phyloP scores from a whole-genome alignment of 2,888 invertebrate genomes.

The Machimus atricapillus region DNA sequence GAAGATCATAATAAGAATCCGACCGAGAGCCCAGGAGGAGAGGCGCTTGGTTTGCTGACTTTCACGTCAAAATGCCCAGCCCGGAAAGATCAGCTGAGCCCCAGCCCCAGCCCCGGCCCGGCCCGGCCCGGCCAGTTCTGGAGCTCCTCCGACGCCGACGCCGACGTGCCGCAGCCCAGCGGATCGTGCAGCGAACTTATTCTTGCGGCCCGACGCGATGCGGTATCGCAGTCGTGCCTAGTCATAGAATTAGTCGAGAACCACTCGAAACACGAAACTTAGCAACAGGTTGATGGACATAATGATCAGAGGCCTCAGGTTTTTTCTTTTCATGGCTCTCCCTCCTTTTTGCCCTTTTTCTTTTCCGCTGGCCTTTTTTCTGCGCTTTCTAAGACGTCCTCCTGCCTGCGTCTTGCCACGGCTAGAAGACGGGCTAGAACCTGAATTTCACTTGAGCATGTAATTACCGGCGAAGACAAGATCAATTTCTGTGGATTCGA shows the following conservation, averaged over 20 bases:
- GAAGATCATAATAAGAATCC: background rate
- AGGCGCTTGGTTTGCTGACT: conserved; percentile 15
- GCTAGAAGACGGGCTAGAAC: background rate
- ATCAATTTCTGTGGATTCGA: background rate
- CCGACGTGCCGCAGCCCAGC: background rate
- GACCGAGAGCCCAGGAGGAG: background rate
- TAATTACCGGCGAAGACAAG: conserved; percentile 28
- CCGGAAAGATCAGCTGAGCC: background rate
- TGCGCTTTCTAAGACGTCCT: background rate
- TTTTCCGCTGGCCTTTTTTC: background rate
- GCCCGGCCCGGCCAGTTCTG: background rate
- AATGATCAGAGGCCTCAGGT: conserved; percentile 21
- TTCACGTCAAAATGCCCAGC: conserved; percentile 6
- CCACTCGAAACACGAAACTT: conserved; percentile 36
- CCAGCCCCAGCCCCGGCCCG: background rate
- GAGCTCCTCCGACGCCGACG: background rate
- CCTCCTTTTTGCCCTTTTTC: background rate
- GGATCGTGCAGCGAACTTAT: conserved; percentile 11
- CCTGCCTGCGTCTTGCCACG: background rate
- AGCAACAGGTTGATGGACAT: conserved; percentile 39
- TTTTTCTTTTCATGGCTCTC: conserved; percentile 23
- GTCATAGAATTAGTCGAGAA: conserved; percentile 35
- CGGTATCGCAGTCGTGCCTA: conserved; percentile 16
- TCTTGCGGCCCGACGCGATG: background rate
- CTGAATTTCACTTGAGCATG: conserved; percentile 34